Evolutionary conservation across 2,797 vertebrate genomes (phyloP).

Genomic region (Lates japonicus): DNA sequence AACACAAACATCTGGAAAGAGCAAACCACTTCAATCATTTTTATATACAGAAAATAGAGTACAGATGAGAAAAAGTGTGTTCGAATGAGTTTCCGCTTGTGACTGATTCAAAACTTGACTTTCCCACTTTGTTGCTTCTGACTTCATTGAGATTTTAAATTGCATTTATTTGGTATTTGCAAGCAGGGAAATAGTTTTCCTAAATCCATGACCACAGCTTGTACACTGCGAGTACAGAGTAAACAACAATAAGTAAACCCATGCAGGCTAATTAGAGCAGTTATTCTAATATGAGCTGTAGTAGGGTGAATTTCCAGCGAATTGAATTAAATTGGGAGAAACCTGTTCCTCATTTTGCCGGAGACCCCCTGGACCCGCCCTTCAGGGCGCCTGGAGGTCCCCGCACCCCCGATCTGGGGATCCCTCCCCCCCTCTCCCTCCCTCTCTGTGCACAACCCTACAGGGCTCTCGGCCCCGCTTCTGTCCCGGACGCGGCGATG

Average conservation of each 20-base stretch:
- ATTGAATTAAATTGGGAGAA: constrained; percentile 65
- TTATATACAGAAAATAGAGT: not conserved
- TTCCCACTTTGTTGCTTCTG: not conserved
- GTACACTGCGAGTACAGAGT: not conserved
- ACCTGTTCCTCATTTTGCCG: constrained; percentile 66
- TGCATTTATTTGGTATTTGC: constrained; percentile 7
- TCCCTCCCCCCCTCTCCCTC: constrained; percentile 15
- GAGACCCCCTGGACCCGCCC: constrained; percentile 59
- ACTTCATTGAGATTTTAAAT: constrained; percentile 10
- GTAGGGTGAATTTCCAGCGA: constrained; percentile 51
- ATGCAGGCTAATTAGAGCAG: constrained; percentile 44
- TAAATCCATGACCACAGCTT: constrained; percentile 15
- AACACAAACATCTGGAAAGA: constrained; percentile 23
- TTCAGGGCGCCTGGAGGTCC: constrained; percentile 52
- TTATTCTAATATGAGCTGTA: constrained; percentile 50
- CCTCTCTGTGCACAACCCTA: constrained; percentile 11
- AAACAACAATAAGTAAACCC: constrained; percentile 25
- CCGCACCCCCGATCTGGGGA: constrained; percentile 33
- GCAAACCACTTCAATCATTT: constrained; percentile 9
- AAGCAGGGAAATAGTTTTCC: not conserved
- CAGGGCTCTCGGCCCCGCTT: constrained; percentile 25
- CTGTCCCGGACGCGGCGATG: constrained; percentile 56
- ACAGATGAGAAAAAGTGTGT: not conserved
- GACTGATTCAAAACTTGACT: not conserved
- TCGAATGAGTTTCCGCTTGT: not conserved